A percentile compares a stretch with the other conserved stretches of the same genome.
Evolutionary conservation across 2,797 vertebrate species (phyloP).

Genomic region (Peromyscus eremicus): DNA sequence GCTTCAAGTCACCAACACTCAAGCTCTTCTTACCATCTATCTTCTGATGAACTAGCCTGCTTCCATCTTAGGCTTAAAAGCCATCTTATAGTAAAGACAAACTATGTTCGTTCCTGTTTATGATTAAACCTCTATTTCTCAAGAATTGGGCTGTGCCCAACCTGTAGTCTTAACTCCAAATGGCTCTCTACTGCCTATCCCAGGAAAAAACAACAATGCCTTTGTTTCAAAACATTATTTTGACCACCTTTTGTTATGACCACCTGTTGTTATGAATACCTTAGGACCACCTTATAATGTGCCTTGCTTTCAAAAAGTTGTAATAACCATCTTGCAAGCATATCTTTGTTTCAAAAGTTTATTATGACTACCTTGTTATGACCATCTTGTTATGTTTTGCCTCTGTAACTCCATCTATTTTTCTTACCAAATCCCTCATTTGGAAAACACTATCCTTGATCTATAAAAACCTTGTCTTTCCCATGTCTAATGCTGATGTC

Average conservation of each 20-base stretch:
- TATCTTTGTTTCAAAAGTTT: not conserved
- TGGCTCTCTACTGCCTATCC: not conserved
- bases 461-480: not conserved
- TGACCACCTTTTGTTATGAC: not conserved
- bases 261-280: not conserved
- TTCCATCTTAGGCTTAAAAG: not conserved
- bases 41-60: not conserved
- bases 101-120: not conserved
- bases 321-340: too few relatives aligned
- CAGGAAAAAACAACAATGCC: not conserved
- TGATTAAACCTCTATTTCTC: not conserved
- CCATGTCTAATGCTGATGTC: not conserved
- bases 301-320: too few relatives aligned
- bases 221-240: not conserved
- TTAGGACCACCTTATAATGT: too few relatives aligned
- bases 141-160: not conserved
- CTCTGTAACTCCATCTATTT: not conserved
- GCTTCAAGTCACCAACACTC: not conserved
- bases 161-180: not conserved
- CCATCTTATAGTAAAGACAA: not conserved
- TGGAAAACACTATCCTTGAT: not conserved
- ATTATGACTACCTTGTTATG: not conserved
- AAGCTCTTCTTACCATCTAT: not conserved
- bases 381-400: not conserved
- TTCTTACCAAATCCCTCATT: not conserved